Base-by-base conservation (phyloP, 2,113 vertebrate genomes). In the Vulpes vulpes region DNA sequence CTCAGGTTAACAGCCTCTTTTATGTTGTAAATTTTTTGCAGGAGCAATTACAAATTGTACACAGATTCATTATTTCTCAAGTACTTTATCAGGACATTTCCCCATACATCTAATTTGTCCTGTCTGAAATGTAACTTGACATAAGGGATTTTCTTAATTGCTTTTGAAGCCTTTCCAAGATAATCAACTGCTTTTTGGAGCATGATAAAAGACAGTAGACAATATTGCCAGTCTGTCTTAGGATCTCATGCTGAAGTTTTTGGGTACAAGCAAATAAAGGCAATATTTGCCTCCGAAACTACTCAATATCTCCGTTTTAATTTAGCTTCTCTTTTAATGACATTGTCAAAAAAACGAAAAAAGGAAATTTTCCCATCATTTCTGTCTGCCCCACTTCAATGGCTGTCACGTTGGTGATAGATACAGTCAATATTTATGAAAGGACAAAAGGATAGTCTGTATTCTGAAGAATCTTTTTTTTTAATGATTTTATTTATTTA, bases 61-160 rank as follows among this genome's bases (percentile, higher is more conserved):
- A 98, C 95, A 95, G 97, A 96, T 97, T 97, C 97, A 97, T 98
- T 98, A 98, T 96, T 98, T 97, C 91, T 95, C 7, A 1, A 96
- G 88, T 74, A 95, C 95, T 97, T 98, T 96, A 97, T 98, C 97
- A 97, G 92, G 88, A 97, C 97, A 96, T 95, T 96, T 97, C 92
- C 95, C 96, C 73, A 91, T 80, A 96, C 95, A 87, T 98, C 97
- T 97, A 97, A 98, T 97, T 98, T 98, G 96, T 98, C 98, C 97
- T 98, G 97, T 98, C 97, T 98, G 97, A 98, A 97, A 97, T 93
- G 87, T 96, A 98, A 97, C 95, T 97, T 96, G 95, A 97, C 97
- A 91, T 93, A 94, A 97, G 97, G 97, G 96, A 97, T 95, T 97
- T 96, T 96, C 95, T 96, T 98, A 97, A 98, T 98, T 98, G 97